Evolutionary conservation across 2,113 vertebrate species (phyloP).

Genomic region (Tetraodon nigroviridis): DNA sequence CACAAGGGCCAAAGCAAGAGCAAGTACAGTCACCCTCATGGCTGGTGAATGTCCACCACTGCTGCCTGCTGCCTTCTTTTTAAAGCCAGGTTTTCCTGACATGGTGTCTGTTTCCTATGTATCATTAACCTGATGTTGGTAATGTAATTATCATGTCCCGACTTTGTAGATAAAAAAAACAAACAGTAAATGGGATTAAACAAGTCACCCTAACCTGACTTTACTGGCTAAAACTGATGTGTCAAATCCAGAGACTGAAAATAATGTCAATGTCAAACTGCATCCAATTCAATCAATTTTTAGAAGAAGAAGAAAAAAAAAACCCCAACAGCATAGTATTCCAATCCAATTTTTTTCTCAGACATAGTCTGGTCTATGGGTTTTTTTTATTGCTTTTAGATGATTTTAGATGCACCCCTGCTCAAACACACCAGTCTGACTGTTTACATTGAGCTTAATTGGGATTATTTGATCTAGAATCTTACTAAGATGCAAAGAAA

Average conservation of each 20-base stretch:
- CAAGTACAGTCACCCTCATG: conserved; percentile 65
- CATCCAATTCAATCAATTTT: no score
- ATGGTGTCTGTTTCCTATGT: conserved; percentile 1
- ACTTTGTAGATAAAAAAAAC: conserved; percentile 10
- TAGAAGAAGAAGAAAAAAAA: no score
- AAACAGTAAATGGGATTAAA: background rate
- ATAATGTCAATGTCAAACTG: no score
- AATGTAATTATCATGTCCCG: conserved; percentile 37
- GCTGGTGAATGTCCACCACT: conserved; percentile 31
- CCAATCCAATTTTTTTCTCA: no score
- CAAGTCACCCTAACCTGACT: conserved; percentile 36
- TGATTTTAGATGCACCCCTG: no score
- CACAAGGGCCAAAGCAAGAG: conserved; percentile 55
- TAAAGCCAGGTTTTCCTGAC: conserved; percentile 32
- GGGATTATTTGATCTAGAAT: no score
- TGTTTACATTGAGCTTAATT: no score
- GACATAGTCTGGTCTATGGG: no score
- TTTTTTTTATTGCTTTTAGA: no score
- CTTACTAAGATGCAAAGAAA: no score
- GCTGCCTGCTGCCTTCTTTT: conserved; percentile 19
- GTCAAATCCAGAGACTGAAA: background rate
- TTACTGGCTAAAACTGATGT: background rate
- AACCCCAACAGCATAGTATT: no score
- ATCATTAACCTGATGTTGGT: conserved; percentile 50
- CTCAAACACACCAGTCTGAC: no score